Conservation (phyloP, 2,113 vertebrate species). For the Hipposideros armiger region DNA sequence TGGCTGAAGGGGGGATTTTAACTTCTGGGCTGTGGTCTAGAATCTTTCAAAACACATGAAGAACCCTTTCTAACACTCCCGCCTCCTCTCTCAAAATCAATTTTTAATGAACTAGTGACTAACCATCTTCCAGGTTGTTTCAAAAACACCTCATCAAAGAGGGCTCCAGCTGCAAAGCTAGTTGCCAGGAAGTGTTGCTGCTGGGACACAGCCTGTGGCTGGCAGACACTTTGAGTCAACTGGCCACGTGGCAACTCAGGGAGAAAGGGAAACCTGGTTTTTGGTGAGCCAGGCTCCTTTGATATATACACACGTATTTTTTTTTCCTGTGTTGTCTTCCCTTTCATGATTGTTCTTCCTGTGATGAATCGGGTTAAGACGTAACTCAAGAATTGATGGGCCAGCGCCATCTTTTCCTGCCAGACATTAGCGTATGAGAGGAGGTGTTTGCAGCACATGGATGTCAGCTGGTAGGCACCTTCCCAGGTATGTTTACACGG, state of each 20-base stretch:
- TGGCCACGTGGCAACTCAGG: conserved; percentile 70
- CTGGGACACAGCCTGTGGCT: conserved; percentile 49
- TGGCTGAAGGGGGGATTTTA: neutral
- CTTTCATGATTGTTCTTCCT: conserved; percentile 23
- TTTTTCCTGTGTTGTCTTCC: conserved; percentile 47
- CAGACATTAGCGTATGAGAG: neutral
- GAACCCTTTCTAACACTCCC: neutral
- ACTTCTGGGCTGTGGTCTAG: neutral
- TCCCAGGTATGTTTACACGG: neutral
- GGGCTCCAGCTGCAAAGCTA: conserved; percentile 77
- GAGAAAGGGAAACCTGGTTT: conserved; percentile 80
- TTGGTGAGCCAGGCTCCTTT: conserved; percentile 52
- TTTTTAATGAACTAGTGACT: conserved; percentile 83
- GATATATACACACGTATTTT: neutral
- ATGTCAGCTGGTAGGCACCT: neutral
- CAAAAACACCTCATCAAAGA: conserved; percentile 55
- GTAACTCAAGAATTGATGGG: neutral
- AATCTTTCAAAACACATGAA: neutral
- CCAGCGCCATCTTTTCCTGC: neutral
- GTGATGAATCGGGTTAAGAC: conserved; percentile 27
- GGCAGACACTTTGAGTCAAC: conserved; percentile 43
- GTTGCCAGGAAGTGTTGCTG: conserved; percentile 71
- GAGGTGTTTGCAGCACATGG: neutral
- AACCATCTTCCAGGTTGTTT: conserved; percentile 74
- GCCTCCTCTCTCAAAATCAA: conserved; percentile 71